Conservation (phyloP, 2,113 vertebrate genomes). For the Willisornis vidua region DNA sequence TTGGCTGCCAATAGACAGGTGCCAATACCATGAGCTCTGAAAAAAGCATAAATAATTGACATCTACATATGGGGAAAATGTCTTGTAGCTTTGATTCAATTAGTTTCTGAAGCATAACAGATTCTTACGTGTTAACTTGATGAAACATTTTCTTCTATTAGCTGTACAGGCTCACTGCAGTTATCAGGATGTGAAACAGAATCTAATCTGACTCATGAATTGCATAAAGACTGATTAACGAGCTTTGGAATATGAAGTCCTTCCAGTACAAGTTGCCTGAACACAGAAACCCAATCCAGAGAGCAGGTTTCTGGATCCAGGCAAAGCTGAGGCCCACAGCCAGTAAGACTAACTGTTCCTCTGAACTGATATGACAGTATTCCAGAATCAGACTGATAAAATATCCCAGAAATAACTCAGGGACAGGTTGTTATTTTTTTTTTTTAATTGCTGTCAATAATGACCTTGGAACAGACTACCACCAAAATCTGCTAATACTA, state of each 20-base stretch:
- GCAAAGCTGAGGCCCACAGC: background rate
- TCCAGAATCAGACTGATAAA: background rate
- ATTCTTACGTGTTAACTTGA: background rate
- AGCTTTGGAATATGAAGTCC: background rate
- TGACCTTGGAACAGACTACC: background rate
- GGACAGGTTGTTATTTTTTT: background rate
- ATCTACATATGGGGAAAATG: background rate
- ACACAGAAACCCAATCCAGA: background rate
- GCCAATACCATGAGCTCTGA: background rate
- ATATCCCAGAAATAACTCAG: background rate
- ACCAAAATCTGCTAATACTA: fast-evolving
- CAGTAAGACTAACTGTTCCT: background rate
- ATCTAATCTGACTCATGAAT: background rate
- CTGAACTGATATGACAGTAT: background rate
- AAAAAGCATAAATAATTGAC: background rate
- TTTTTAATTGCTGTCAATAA: background rate
- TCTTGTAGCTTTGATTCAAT: background rate
- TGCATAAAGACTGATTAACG: background rate
- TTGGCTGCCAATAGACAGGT: background rate
- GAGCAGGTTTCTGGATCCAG: background rate
- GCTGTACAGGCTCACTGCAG: background rate
- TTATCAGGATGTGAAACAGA: background rate
- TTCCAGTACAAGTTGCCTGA: background rate
- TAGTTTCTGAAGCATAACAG: background rate
- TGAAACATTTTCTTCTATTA: background rate